Evolutionary conservation across 2,888 invertebrate species (phyloP), one percentile per base, ranked within the genome.

Genomic region (Spisula subtruncata): DNA sequence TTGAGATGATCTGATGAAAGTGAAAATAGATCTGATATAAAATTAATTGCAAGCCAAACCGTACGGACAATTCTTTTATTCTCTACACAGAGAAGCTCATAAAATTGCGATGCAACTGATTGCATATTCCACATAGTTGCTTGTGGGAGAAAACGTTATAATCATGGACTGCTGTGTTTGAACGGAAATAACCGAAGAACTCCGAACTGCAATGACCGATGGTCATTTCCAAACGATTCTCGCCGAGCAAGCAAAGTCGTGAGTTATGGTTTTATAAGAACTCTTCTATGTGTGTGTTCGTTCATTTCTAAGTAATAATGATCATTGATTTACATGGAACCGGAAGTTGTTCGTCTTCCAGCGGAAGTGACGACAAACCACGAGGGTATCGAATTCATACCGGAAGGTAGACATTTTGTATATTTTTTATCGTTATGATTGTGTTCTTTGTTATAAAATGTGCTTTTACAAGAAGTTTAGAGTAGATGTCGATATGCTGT

Each of bases 381-480:
- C 71, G 56, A 51, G 85, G 85, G 85, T 85, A 80, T 85, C 85
- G 80, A 80, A 32, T 18, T 35, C 41, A 35, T 85, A 80, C 85
- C 80, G 85, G 35, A 85, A 85, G 85, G 85, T 85, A 85, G 80
- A 75, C 75, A 79, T 80, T 79, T 85, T 85, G 85, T 85, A 85
- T 56, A 85, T 85, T 85, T 16, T 66, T 85, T 85, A n/a, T n/a
- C n/a, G 79, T 85, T 85, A 41, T 51, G 80, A 35, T 85, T 84
- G 80, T 85, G 80, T 54, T 85, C 41, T 75, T 32, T 56, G 80
- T 80, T 80, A 80, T 80, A 79, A 85, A 79, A 85, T 85, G 85
- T 85, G 85, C 85, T 85, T 85, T 75, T 75, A 35, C 75, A 75
- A 75, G 75, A 75, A 75, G 35, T 35, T 32, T 75, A 75, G 75